phyloP scores from a whole-genome alignment of 2,797 vertebrate species.

The Mus minutoides region DNA sequence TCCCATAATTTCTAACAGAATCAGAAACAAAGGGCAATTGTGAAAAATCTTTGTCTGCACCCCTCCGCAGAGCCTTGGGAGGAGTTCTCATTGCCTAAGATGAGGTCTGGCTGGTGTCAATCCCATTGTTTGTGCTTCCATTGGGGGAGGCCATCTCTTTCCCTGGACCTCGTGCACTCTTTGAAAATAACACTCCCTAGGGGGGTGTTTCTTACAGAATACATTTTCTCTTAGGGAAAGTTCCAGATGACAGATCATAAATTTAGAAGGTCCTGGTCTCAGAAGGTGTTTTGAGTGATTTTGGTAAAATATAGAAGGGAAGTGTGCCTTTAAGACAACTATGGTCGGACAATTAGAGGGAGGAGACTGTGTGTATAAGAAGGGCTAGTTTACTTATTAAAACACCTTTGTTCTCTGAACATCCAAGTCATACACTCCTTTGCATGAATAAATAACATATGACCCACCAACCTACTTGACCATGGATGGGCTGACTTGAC shows the following conservation, averaged over 20 bases:
- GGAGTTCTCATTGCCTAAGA: slow-evolving; percentile 23
- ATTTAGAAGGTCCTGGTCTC: slow-evolving; percentile 63
- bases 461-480: background rate
- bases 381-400: slow-evolving; percentile 16
- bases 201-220: slow-evolving; percentile 13
- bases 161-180: background rate
- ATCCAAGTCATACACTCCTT: background rate
- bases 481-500: background rate
- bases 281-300: slow-evolving; percentile 49
- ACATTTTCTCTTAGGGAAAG: slow-evolving; percentile 68
- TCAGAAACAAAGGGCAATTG: slow-evolving; percentile 68
- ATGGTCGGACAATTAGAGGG: background rate
- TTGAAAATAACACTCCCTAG: slow-evolving; percentile 58
- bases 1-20: slow-evolving; percentile 75
- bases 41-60: slow-evolving; percentile 54
- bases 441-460: background rate
- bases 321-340: slow-evolving; percentile 15
- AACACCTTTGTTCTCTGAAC: background rate
- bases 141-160: slow-evolving; percentile 20
- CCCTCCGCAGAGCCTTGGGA: slow-evolving; percentile 57
- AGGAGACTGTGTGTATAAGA: background rate
- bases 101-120: slow-evolving; percentile 56
- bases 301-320: slow-evolving; percentile 18
- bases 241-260: slow-evolving; percentile 69
- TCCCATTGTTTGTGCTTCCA: slow-evolving; percentile 39